Base-by-base conservation (phyloP, 2,797 vertebrate species). In the Falco naumanni region DNA sequence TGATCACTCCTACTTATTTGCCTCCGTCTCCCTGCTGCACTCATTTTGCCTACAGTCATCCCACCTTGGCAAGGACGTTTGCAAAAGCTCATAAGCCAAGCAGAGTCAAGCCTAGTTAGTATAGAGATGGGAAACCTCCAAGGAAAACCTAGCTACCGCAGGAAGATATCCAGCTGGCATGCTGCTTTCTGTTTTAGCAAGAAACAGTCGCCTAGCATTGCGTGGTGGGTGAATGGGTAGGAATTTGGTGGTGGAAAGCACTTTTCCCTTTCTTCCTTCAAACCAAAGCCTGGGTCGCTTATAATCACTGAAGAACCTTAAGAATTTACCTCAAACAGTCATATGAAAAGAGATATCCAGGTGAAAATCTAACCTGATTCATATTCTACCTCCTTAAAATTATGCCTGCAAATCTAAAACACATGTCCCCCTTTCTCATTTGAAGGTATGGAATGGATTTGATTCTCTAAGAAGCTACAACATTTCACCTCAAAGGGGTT, bases 1-100 rank as follows among this genome's bases (percentile, higher is more conserved):
- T 97, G 96, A 97, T 97, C 95, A 76, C 84, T 97, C 93, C 93
- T 75, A 84, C 95, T 96, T 96, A 95, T 57, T 97, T 97, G 95
- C 94, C 81, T 87, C 96, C 91, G 94, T 94, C 94, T 97, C 94
- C 69, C 76, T 53, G 37, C 92, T 63, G 72, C 79, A 89, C 92
- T 97, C 92, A 96, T 94, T 97, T 97, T 91, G 95, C 95, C 96
- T 96, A 87, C 90, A 96, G 95, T 79, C 92, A 97, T 96, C 84
- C 65, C 87, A 95, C 79, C 87, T 96, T 97, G 95, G 93, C 94
- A 96, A 92, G 82, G 69, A 81, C 72, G 65, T 56, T 50, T 76
- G 74, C 69, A 93, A 88, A 94, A 95, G 54, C 95, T 96, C 91
- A 72, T 90, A 95, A 97, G 96, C 96, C 95, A 95, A 96, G 92